These are phyloP conservation scores for Lasioglossum albipes DNA, from an alignment of 1,140 invertebrate genomes.

Conservation along the genomic window DNA sequence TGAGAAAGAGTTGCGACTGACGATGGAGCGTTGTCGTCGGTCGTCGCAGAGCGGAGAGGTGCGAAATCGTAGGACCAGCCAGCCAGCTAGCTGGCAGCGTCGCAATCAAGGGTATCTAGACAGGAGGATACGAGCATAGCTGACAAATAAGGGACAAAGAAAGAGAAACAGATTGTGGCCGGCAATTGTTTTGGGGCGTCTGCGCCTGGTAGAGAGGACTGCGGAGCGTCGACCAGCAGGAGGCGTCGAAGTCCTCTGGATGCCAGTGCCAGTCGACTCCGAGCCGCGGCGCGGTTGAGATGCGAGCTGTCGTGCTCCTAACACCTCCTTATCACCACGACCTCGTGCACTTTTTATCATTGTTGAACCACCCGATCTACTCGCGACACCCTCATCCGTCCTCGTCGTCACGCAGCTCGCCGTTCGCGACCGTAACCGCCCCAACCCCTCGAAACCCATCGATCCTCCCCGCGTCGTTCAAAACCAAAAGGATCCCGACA, in stretches of 20 bases:
- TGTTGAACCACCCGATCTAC: background rate
- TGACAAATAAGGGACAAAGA: background rate
- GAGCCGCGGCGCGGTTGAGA: constrained; percentile 77
- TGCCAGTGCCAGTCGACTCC: constrained; percentile 76
- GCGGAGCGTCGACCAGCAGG: constrained; percentile 68
- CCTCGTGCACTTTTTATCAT: constrained; percentile 43
- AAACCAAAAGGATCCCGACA: too few species aligned
- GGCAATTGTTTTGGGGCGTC: constrained; percentile 73
- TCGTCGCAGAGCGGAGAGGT: too few species aligned
- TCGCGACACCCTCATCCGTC: background rate
- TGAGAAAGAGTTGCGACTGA: too few species aligned
- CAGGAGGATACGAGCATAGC: background rate
- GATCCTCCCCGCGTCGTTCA: too few species aligned
- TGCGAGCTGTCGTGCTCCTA: constrained; percentile 54
- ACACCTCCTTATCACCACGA: constrained; percentile 22
- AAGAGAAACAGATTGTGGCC: constrained; percentile 21
- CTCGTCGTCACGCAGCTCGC: background rate
- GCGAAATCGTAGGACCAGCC: background rate
- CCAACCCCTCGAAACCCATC: background rate
- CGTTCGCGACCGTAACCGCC: background rate
- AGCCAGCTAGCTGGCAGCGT: too few species aligned
- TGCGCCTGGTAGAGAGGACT: constrained; percentile 68
- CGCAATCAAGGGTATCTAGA: background rate
- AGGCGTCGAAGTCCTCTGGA: constrained; percentile 69
- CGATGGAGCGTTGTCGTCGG: too few species aligned